Evolutionary conservation across 2,113 vertebrate species (phyloP), one percentile per base, ranked within the genome.

Genomic region (Thryonomys swinderianus): DNA sequence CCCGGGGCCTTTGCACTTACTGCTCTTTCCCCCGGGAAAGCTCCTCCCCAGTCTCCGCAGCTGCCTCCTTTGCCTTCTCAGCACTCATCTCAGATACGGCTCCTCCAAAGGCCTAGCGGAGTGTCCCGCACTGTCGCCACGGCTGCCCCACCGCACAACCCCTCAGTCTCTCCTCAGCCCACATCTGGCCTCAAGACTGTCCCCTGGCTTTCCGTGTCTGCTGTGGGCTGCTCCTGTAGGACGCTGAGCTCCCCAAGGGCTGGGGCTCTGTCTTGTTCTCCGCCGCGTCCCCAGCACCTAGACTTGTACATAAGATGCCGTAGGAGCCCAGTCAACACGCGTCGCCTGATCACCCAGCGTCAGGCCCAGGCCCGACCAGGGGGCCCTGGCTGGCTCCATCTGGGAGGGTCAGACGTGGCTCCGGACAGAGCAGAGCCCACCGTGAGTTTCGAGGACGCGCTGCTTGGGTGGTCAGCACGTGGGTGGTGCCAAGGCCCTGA

Each of bases 1-100:
- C 90, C 45, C 78, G 40, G 88, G 67, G 42, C 83, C 83, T 94
- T 85, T 81, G 85, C 85, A 81, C 62, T 32, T 59, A 27, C 53
- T 61, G 23, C 40, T 64, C 32, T 61, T 45, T 32, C 66, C 25
- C 55, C 40, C 59, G 21, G 23, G 81, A 53, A 76, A 67, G 6
- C 21, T 73, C 30, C 45, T 71, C 42, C 42, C 30, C 37, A 55
- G 51, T 71, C 64, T 8, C 5, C 0, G 34, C 32, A 42, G 62
- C 42, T 53, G 23, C 32, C 16, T 90, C 34, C 55, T 51, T 27
- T 59, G 20, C 64, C 64, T 32, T 9, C 3, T 9, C 7, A 9
- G 61, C 10, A 30, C 57, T 89, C 76, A 20, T 59, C 32, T 32
- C 48, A 27, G 67, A 74, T 20, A 4, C 32, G 25, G 57, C 51